Conservation (phyloP, 2,888 invertebrate species). For the Anorthoa munda region DNA sequence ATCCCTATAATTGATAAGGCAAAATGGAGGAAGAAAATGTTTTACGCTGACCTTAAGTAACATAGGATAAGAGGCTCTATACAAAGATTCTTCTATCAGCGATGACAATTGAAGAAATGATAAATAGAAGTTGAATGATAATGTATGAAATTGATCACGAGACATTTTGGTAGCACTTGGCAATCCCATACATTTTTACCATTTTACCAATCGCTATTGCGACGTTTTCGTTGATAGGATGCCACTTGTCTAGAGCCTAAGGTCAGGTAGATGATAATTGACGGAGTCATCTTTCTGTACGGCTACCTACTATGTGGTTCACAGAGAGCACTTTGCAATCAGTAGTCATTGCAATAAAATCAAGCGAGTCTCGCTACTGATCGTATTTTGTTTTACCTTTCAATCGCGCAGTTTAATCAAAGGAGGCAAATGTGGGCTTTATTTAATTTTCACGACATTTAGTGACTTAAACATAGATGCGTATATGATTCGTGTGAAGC, state of each 20-base stretch:
- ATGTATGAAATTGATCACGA: too few relatives aligned
- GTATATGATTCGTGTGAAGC: neutral
- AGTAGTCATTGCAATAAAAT: constrained; percentile 48
- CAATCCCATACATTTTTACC: too few relatives aligned
- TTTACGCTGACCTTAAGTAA: neutral
- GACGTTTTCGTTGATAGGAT: too few relatives aligned
- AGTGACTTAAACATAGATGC: neutral
- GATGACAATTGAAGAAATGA: too few relatives aligned
- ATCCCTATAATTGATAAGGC: neutral
- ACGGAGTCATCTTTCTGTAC: neutral
- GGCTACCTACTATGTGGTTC: neutral
- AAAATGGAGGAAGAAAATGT: neutral
- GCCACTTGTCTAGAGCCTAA: too few relatives aligned
- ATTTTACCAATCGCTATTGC: too few relatives aligned
- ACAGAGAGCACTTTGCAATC: constrained; percentile 29
- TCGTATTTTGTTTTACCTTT: constrained; percentile 33
- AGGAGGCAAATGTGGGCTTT: constrained; percentile 22
- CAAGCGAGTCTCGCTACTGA: constrained; percentile 28
- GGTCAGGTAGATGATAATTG: neutral
- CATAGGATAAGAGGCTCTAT: neutral
- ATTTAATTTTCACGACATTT: constrained; percentile 15
- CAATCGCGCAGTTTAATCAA: constrained; percentile 13
- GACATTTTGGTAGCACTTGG: too few relatives aligned
- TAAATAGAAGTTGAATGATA: too few relatives aligned
- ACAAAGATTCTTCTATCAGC: too few relatives aligned